Base-by-base conservation (phyloP, 2,113 vertebrate genomes). In the Prionailurus bengalensis region DNA sequence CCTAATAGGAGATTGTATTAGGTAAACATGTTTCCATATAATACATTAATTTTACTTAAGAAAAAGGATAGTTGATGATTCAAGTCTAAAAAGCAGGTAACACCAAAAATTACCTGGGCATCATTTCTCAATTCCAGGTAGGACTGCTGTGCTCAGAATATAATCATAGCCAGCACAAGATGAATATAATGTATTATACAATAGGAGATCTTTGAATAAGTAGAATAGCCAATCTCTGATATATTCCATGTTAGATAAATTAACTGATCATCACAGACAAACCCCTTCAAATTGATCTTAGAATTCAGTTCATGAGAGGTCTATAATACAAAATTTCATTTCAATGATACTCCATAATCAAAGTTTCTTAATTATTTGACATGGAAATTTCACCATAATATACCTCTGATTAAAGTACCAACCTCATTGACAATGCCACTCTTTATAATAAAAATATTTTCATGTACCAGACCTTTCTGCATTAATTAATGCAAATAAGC, bases 401-500 rank as follows among this genome's bases (percentile, higher is more conserved):
- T 14, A 91, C 36, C 65, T 12, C 53, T 89, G 81, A 87, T 36
- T 95, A 53, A 53, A 83, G 31, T 89, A 80, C 63, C 55, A 92
- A 68, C 19, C 4, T 95, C 87, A 90, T 21, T 81, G 66, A 55
- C 61, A 92, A 83, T 88, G 63, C 27, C 33, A 82, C 11, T 36
- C 27, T 83, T 91, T 87, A 65, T 53, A 88, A 85, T 91, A 84
- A 81, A 81, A 84, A 84, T 93, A 92, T 68, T 91, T 88, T 89
- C 39, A 96, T n/a, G 9, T 71, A 65, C 17, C 31, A 92, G 33
- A 92, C 17, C 27, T 71, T 94, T 91, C 53, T 81, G 78, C 31
- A 88, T 86, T 97, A 94, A 95, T 80, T 94, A 92, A 94, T 63
- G 42, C 81, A 96, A 94, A 87, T 87, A 39, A 80, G 25, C 23